These are phyloP conservation scores for Spermophilus dauricus DNA, from an alignment of 2,113 vertebrate genomes.

Conservation along the genomic window DNA sequence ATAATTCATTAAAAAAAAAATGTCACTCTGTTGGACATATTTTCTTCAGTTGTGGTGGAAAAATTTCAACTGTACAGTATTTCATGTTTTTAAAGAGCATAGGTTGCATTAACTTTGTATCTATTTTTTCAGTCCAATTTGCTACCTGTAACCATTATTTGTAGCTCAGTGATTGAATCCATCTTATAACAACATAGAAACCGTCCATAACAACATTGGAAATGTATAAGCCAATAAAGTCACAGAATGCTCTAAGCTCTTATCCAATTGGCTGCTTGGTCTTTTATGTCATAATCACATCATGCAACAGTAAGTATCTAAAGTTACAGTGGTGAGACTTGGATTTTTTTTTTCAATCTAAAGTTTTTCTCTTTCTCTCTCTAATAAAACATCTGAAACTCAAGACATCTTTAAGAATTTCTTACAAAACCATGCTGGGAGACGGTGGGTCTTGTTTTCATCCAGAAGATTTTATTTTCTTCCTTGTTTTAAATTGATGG, in stretches of 20 bases:
- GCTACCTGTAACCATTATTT: not conserved
- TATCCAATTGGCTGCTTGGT: constrained; percentile 60
- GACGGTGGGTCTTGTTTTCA: constrained; percentile 57
- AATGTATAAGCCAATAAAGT: not conserved
- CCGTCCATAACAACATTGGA: constrained; percentile 54
- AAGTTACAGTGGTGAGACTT: constrained; percentile 49
- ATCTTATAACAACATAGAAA: not conserved
- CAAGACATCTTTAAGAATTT: constrained; percentile 66
- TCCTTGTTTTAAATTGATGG: constrained; percentile 32
- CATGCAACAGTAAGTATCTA: constrained; percentile 59
- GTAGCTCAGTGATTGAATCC: not conserved
- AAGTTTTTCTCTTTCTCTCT: constrained; percentile 65
- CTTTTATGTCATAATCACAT: constrained; percentile 82
- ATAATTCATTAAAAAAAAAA: not conserved
- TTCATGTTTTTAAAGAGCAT: not conserved
- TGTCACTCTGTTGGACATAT: not conserved
- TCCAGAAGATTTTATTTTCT: constrained; percentile 26
- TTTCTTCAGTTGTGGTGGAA: not conserved
- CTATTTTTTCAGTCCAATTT: constrained; percentile 13
- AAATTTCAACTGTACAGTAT: not conserved
- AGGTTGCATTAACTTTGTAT: not conserved
- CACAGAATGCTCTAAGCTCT: constrained; percentile 38
- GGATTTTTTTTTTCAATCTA: constrained; percentile 57
- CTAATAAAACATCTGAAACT: constrained; percentile 70
- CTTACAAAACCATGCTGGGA: constrained; percentile 64